A percentile compares a stretch with the other conserved stretches of the same genome.
Evolutionary conservation across 2,113 vertebrate genomes (phyloP).

Genomic region (Megaleporinus macrocephalus): DNA sequence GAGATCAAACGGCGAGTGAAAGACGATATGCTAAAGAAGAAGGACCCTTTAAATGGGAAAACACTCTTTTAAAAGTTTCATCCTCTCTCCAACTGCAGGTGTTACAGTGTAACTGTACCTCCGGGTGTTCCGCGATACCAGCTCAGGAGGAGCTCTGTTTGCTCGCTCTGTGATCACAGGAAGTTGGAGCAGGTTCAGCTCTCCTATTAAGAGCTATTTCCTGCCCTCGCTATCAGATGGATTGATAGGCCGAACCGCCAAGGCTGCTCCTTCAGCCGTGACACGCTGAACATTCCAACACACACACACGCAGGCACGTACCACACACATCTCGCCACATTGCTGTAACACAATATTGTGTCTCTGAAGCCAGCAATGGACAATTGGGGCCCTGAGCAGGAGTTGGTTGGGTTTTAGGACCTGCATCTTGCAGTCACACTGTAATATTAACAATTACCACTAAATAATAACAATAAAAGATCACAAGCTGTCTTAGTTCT

Average conservation of each 20-base stretch:
- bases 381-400: no score
- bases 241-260: slow-evolving; percentile 58
- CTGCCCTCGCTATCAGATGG: slow-evolving; percentile 59
- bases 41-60: background rate
- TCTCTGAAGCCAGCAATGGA: no score
- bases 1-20: slow-evolving; percentile 19
- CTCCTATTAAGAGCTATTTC: slow-evolving; percentile 66
- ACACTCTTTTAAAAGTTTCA: background rate
- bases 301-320: slow-evolving; percentile 8
- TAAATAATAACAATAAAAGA: no score
- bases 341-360: no score
- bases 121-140: slow-evolving; percentile 17
- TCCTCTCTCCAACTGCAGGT: slow-evolving; percentile 19
- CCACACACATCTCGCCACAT: background rate
- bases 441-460: no score
- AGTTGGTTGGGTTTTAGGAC: no score
- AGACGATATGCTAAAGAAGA: background rate
- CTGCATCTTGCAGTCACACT: no score
- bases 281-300: slow-evolving; percentile 57
- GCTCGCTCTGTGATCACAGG: slow-evolving; percentile 61
- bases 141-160: background rate
- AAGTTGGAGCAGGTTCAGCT: slow-evolving; percentile 64
- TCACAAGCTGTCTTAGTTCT: no score
- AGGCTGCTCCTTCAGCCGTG: slow-evolving; percentile 58
- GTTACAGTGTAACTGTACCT: slow-evolving; percentile 2